phyloP scores from a whole-genome alignment of 1,140 invertebrate genomes.

The Bicyclus anynana region DNA sequence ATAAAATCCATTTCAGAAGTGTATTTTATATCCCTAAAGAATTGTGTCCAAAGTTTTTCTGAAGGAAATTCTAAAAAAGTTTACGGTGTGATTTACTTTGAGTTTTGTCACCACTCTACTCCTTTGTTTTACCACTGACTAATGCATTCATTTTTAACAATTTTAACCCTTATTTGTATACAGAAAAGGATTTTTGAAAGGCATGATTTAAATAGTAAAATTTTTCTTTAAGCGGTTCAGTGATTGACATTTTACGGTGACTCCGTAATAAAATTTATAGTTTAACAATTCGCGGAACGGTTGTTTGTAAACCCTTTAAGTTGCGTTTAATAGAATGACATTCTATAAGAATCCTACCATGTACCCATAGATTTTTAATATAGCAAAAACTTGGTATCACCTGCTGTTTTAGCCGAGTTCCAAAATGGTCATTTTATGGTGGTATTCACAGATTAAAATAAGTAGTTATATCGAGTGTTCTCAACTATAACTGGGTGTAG shows the following conservation, averaged over 20 bases:
- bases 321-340: background rate
- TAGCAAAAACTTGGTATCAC: background rate
- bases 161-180: constrained; percentile 3
- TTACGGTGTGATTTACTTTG: constrained; percentile 47
- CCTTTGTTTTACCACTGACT: constrained; percentile 24
- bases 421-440: no score
- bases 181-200: constrained; percentile 12
- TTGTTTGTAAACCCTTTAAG: constrained; percentile 29
- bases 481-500: no score
- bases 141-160: constrained; percentile 14
- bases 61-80: constrained; percentile 36
- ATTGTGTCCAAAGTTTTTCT: constrained; percentile 43
- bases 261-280: constrained; percentile 57
- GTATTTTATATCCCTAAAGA: constrained; percentile 39
- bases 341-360: no score
- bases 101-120: constrained; percentile 43
- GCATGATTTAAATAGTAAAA: constrained; percentile 5
- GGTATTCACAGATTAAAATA: no score
- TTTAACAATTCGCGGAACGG: constrained; percentile 55
- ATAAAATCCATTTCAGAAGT: constrained; percentile 47
- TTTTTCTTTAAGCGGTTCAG: constrained; percentile 32
- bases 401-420: background rate
- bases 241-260: constrained; percentile 60
- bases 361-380: background rate
- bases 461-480: no score